A percentile compares a stretch with the other conserved stretches of the same genome.
These are phyloP conservation scores for Oscheius sp. DNA, from an alignment of 2,888 invertebrate genomes.

Conservation along the genomic window DNA sequence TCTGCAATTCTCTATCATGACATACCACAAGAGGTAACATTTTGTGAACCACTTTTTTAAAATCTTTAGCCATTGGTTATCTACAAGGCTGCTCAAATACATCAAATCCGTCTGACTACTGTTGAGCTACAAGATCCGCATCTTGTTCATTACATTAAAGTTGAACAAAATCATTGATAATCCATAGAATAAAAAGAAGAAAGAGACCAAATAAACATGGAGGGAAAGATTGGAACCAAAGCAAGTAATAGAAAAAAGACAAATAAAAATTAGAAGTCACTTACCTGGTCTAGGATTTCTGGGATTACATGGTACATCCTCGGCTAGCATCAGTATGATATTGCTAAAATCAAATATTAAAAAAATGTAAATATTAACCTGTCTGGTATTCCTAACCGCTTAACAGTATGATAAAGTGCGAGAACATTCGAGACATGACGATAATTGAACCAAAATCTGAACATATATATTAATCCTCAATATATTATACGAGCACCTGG, in stretches of 20 bases:
- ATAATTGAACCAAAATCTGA: constrained; percentile 99
- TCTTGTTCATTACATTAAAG: constrained; percentile 17
- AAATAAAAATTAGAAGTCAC: constrained; percentile 15
- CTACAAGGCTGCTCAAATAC: neutral
- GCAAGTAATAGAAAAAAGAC: constrained; percentile 4
- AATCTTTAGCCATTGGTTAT: constrained; percentile 12
- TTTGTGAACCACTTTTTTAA: too few species aligned
- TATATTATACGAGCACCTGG: constrained; percentile 34
- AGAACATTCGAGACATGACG: constrained; percentile 98
- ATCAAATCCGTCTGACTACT: constrained; percentile 30
- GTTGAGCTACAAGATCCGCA: constrained; percentile 36
- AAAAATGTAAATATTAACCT: constrained; percentile 71
- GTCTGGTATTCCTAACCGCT: constrained; percentile 97
- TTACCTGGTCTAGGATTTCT: constrained; percentile 88
- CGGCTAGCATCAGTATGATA: constrained; percentile 98
- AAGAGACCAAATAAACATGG: neutral
- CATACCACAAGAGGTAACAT: constrained; percentile 17
- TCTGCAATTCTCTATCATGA: constrained; percentile 31
- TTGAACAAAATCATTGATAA: constrained; percentile 27
- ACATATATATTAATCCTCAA: too few species aligned
- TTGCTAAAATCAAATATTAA: constrained; percentile 75
- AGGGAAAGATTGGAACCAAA: neutral
- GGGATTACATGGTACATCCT: constrained; percentile 99
- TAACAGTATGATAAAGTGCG: constrained; percentile 96
- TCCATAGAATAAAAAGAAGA: neutral